Evolutionary conservation across 2,797 vertebrate species (phyloP).

Genomic region (Mastacembelus armatus): DNA sequence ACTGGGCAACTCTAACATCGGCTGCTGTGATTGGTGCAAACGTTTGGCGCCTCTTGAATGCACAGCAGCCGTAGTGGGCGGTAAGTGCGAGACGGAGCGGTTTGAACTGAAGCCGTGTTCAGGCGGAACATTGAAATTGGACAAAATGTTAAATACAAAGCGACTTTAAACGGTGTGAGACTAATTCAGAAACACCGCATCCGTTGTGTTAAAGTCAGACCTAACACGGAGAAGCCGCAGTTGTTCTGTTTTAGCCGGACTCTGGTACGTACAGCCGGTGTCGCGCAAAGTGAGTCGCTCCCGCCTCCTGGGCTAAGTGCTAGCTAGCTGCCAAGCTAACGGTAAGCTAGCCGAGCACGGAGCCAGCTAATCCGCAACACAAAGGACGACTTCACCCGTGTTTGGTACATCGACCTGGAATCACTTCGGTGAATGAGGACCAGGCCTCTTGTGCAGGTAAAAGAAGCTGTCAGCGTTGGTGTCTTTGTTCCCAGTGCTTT

Average conservation of each 20-base stretch:
- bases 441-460: constrained; percentile 69
- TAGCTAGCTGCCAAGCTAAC: constrained; percentile 75
- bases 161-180: neutral
- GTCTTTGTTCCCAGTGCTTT: neutral
- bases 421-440: constrained; percentile 76
- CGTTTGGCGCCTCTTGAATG: constrained; percentile 87
- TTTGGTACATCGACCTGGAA: constrained; percentile 28
- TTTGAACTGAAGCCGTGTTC: constrained; percentile 73
- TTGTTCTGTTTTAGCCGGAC: constrained; percentile 38
- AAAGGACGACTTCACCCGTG: constrained; percentile 62
- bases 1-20: constrained; percentile 38
- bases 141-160: neutral
- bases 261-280: constrained; percentile 66
- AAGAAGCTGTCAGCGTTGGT: constrained; percentile 44
- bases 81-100: constrained; percentile 71
- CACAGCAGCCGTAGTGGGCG: constrained; percentile 76
- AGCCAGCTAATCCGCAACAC: constrained; percentile 67
- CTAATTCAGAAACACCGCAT: rapidly evolving
- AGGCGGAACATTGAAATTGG: constrained; percentile 71
- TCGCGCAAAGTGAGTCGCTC: constrained; percentile 64
- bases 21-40: constrained; percentile 70
- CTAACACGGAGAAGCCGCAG: neutral
- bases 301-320: constrained; percentile 66
- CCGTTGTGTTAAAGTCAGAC: no score
- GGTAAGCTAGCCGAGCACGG: constrained; percentile 56